Percentiles rank a stretch among this genome's conserved stretches.
Conservation (phyloP, 2,113 vertebrate genomes). For the Siniperca knerii region DNA sequence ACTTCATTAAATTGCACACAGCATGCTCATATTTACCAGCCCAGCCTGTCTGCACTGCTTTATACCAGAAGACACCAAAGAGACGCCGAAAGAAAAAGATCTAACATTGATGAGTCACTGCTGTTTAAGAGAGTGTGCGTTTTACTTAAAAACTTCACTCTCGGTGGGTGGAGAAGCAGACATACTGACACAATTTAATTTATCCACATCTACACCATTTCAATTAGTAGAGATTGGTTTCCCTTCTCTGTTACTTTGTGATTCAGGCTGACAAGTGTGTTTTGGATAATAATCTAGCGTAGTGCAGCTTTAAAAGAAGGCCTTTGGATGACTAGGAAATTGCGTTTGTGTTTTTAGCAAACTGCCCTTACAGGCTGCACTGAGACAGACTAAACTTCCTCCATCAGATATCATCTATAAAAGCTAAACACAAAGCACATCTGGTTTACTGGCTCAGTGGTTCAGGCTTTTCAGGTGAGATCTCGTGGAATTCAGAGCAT, state of each 20-base stretch:
- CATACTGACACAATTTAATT: neutral
- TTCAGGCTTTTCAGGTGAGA: slow-evolving; percentile 20
- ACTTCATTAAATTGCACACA: slow-evolving; percentile 8
- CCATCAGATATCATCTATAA: slow-evolving; percentile 11
- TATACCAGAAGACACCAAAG: neutral
- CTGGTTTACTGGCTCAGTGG: slow-evolving; percentile 10
- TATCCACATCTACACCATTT: neutral
- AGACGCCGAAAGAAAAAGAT: neutral
- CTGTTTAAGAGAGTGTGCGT: neutral
- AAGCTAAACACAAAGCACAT: slow-evolving; percentile 27
- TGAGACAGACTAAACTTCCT: slow-evolving; percentile 23
- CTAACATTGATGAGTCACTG: neutral
- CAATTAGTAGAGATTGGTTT: neutral
- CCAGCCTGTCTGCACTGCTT: slow-evolving; percentile 9
- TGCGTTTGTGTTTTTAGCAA: slow-evolving; percentile 20
- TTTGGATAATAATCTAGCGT: neutral
- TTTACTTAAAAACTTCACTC: neutral
- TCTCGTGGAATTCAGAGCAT: slow-evolving; percentile 28
- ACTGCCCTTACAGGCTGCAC: neutral
- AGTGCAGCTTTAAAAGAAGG: neutral
- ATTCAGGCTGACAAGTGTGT: neutral
- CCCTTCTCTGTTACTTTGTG: neutral
- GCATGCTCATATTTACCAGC: neutral
- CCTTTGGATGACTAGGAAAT: neutral
- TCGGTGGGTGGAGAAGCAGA: neutral